Evolutionary conservation across 2,797 vertebrate genomes (phyloP), one percentile per base, ranked within the genome.

Genomic region (Paratrypauchen microcephalus): DNA sequence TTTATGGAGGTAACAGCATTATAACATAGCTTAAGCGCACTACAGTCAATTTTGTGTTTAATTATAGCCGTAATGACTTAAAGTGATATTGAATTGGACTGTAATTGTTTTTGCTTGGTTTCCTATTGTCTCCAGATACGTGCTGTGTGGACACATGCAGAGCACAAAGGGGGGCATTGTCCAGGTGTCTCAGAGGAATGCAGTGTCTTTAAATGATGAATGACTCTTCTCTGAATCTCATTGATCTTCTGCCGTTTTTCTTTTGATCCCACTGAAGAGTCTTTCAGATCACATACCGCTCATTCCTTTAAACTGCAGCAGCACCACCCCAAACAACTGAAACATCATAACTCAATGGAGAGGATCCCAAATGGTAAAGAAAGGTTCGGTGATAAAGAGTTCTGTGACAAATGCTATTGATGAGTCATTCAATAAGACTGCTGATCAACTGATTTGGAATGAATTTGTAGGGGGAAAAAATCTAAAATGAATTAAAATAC

Each of bases 111-210:
- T 47, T 15, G 23, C 60, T 28, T 69, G 28, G 47, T n/a, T 65
- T 72, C 55, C 18, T 1, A 24, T 71, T 65, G 23, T 65, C 18
- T 39, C 28, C 6, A 55, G 16, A 47, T 16, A 23, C n/a, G 54
- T 45, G 13, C 66, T 36, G n/a, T 45, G 19, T 26, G 28, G 50
- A 36, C 36, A 62, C 18, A 24, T 52, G 36, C 32, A 57, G 28
- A 62, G 32, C 58, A 54, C 72, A 77, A 54, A 30, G n/a, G 1
- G 19, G n/a, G 8, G 47, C 9, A 74, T 73, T 79, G 70, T 65
- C 48, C 75, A 67, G 30, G 4, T 68, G 45, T 75, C 73, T 80
- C 64, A 26, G 18, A 77, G 79, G 78, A 87, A 86, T 87, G 77
- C 65, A 1, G 48, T 75, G 68, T 76, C 66, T 15, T 61, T 41